A percentile compares a stretch with the other conserved stretches of the same genome.
Conservation (phyloP, 2,888 invertebrate species). For the Drosophila diplacantha region DNA sequence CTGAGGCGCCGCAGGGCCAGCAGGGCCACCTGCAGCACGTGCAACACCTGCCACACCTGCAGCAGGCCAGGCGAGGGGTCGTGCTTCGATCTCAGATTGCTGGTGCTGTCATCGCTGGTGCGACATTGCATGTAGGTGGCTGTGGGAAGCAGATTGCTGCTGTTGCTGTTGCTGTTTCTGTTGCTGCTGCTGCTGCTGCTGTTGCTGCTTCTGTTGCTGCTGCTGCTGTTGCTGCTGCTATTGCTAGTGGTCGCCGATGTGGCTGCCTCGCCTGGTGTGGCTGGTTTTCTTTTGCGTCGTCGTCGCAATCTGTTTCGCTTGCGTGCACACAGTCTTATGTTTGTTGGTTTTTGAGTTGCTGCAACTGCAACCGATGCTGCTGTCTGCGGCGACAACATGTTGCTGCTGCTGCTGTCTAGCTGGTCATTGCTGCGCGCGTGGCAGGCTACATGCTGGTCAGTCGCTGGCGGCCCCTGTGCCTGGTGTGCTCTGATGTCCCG, state of each 20-base stretch:
- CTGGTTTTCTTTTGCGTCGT: slow-evolving; percentile 73
- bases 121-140: slow-evolving; percentile 40
- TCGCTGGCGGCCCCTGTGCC: slow-evolving; percentile 34
- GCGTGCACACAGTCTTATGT: slow-evolving; percentile 75
- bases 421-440: slow-evolving; percentile 43
- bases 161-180: slow-evolving; percentile 28
- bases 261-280: slow-evolving; percentile 39
- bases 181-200: slow-evolving; percentile 28
- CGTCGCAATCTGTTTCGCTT: slow-evolving; percentile 73
- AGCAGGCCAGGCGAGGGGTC: slow-evolving; percentile 45
- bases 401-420: slow-evolving; percentile 43
- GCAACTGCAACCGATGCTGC: slow-evolving; percentile 45
- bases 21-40: slow-evolving; percentile 36
- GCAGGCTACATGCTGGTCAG: slow-evolving; percentile 54
- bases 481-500: slow-evolving; percentile 40
- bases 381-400: slow-evolving; percentile 52
- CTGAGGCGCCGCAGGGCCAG: slow-evolving; percentile 30
- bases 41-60: slow-evolving; percentile 58
- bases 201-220: slow-evolving; percentile 28
- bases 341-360: slow-evolving; percentile 66
- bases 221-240: slow-evolving; percentile 38
- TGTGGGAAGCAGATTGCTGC: slow-evolving; percentile 28
- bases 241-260: slow-evolving; percentile 37
- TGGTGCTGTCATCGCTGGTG: slow-evolving; percentile 40
- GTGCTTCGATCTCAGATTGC: slow-evolving; percentile 36